phyloP scores from a whole-genome alignment of 30 jellyfish, hydroid and myxozoan species.

The Aurelia coerulea region DNA sequence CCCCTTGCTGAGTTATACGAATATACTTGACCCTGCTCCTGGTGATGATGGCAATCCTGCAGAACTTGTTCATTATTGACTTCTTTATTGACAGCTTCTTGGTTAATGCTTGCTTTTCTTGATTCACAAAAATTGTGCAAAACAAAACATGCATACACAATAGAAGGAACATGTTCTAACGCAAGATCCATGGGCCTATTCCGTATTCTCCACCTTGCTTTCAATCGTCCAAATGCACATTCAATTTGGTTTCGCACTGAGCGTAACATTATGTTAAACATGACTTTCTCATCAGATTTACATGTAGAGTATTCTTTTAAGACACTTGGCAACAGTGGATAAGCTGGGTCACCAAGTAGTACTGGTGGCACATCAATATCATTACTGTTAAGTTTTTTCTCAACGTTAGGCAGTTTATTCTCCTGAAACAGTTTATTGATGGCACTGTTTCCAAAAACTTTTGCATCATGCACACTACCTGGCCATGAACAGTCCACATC shows the following conservation, averaged over 20 bases:
- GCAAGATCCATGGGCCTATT: conserved; percentile 47
- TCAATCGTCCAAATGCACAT: conserved; percentile 78
- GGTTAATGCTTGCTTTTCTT: no score
- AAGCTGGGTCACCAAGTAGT: conserved; percentile 81
- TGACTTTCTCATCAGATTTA: conserved; percentile 48
- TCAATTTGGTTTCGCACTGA: conserved; percentile 64
- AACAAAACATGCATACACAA: conserved; percentile 64
- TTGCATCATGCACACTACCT: conserved; percentile 84
- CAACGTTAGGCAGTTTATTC: conserved; percentile 32
- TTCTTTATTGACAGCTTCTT: no score
- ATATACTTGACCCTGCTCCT: no score
- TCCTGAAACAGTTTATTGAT: conserved; percentile 44
- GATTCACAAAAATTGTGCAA: conserved; percentile 77
- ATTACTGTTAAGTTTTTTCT: conserved; percentile 55
- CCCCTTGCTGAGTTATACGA: no score
- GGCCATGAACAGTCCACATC: conserved; percentile 70
- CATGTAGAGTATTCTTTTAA: conserved; percentile 36
- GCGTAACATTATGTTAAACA: conserved; percentile 56
- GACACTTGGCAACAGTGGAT: conserved; percentile 73
- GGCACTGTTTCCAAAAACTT: no score
- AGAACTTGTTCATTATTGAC: no score
- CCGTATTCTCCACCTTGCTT: conserved; percentile 59
- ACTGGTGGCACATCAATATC: conserved; percentile 65
- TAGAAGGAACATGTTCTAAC: conserved; percentile 34
- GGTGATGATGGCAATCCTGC: no score